These are phyloP conservation scores for Julus scanicus DNA, from an alignment of 2,888 invertebrate genomes.

Conservation along the genomic window DNA sequence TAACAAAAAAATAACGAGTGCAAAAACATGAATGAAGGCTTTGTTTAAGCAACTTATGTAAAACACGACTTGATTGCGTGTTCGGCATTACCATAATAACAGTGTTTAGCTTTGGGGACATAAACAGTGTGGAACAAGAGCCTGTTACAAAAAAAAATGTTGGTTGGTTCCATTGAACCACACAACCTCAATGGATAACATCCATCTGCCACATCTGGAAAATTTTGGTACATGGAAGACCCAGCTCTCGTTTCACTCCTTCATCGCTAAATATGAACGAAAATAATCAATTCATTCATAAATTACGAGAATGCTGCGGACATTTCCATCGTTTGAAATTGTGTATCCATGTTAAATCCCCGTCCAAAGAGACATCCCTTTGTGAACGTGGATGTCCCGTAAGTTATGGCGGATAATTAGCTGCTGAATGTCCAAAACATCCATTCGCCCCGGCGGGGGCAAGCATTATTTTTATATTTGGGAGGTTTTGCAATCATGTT, in stretches of 20 bases:
- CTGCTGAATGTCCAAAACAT: background rate
- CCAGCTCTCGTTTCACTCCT: background rate
- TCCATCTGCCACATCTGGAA: slow-evolving; percentile 23
- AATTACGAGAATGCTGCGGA: background rate
- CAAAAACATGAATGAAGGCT: background rate
- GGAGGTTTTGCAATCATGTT: slow-evolving; percentile 10
- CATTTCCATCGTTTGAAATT: background rate
- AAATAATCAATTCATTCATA: slow-evolving; percentile 47
- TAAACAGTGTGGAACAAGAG: background rate
- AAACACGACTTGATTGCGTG: background rate
- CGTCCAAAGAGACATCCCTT: background rate
- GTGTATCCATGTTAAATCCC: background rate
- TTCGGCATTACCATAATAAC: slow-evolving; percentile 14
- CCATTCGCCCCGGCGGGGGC: slow-evolving; percentile 8
- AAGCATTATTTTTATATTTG: slow-evolving; percentile 27
- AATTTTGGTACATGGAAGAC: background rate
- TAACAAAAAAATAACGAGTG: background rate
- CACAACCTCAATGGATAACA: slow-evolving; percentile 8
- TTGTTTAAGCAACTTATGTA: slow-evolving; percentile 32
- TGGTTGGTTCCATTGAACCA: background rate
- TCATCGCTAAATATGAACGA: background rate
- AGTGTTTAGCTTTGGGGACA: background rate
- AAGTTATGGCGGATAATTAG: slow-evolving; percentile 27
- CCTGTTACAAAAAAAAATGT: background rate
- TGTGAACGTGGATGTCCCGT: background rate